Evolutionary conservation across 2,888 invertebrate species (phyloP), one percentile per base, ranked within the genome.

Genomic region (Ormyrus nitidulus): DNA sequence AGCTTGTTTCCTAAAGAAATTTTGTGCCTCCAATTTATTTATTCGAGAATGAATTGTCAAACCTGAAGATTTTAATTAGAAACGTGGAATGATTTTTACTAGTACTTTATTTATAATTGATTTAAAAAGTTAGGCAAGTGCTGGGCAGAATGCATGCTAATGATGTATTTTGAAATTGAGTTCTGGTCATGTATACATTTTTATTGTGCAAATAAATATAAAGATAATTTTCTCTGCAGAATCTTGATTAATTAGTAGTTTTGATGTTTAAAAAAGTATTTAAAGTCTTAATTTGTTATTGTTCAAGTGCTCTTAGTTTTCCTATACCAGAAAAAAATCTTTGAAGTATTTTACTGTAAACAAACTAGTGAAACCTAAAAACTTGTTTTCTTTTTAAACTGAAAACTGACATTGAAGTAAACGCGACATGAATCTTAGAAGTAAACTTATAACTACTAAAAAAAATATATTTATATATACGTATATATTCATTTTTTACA

Each of bases 101-200:
- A 75, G 11, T 46, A 68, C 61, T 72, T 10, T 59, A 62, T 13
- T 59, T n/a, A 64, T 48, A 62, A 56, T 59, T 44, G 66, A 54
- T 76, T 48, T 76, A 61, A 61, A 56, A 56, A 70, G 11, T 76
- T 80, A 80, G 71, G 76, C 71, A 76, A 80, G 66, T 80, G 49
- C 66, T 48, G 65, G 74, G 59, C 66, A 72, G 53, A 78, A 54
- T 66, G 48, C 10, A 54, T 48, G 19, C 58, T 58, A 51, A 74
- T 48, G 62, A 64, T 5, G n/a, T 73, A 34, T 72, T 49, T 78
- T 49, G 3, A 79, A 69, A 51, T 62, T 65, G 19, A 8, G 34
- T 64, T 71, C 46, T 51, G n/a, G 56, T 75, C 5, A 10, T 58
- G 10, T 11, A 53, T 68, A 7, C 34, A 34, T 51, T 73, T 54